Conservation (phyloP, 2,797 vertebrate species). For the Amazona ochrocephala region DNA sequence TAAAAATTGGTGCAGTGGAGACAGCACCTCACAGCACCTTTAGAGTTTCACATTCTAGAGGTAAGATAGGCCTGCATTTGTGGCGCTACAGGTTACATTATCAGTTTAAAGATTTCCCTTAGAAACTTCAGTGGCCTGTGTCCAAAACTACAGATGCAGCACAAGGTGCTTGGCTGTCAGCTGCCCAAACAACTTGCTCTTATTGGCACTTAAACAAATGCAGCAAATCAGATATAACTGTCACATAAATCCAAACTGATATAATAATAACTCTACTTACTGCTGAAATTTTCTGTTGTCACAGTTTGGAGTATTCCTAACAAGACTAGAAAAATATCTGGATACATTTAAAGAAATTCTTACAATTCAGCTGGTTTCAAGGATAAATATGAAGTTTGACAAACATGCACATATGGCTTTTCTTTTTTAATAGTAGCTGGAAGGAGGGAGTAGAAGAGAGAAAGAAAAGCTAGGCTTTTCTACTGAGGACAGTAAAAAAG, state of each 20-base stretch:
- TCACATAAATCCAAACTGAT: not conserved
- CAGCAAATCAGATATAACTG: not conserved
- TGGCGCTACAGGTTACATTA: rapidly evolving
- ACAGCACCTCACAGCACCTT: not conserved
- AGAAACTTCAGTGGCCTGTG: not conserved
- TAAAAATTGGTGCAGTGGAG: not conserved
- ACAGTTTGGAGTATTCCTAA: not conserved
- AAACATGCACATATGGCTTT: rapidly evolving
- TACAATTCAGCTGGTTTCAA: not conserved
- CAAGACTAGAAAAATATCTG: not conserved
- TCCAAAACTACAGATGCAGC: not conserved
- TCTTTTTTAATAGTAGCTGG: not conserved
- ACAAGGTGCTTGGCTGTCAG: not conserved
- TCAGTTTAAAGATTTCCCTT: not conserved
- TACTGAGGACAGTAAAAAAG: not conserved
- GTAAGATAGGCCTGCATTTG: not conserved
- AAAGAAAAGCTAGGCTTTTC: not conserved
- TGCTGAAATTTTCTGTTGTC: not conserved
- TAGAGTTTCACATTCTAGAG: not conserved
- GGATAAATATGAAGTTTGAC: not conserved
- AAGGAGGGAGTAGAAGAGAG: not conserved
- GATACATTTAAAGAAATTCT: not conserved
- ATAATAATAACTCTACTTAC: not conserved
- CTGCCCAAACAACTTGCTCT: not conserved
- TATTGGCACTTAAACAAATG: not conserved